Percentiles rank a stretch among this genome's conserved stretches.
Evolutionary conservation across 2,797 vertebrate genomes (phyloP).

Genomic region (Prionace glauca): DNA sequence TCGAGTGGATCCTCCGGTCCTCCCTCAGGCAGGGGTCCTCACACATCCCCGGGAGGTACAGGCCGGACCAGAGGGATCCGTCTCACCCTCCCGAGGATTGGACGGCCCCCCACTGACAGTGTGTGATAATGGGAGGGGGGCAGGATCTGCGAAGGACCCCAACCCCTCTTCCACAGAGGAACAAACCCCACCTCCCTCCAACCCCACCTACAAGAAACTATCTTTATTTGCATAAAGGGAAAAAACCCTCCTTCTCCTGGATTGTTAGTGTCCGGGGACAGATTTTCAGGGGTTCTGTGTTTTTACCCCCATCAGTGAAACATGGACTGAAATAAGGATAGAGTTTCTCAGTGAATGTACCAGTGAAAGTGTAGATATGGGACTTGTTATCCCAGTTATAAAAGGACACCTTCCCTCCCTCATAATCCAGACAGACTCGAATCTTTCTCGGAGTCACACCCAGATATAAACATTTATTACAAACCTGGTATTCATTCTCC

Average conservation of each 20-base stretch:
- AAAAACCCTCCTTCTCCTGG: not conserved
- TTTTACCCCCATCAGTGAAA: not conserved
- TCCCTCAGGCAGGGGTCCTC: no score
- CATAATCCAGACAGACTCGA: constrained; percentile 37
- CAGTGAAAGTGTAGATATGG: constrained; percentile 37
- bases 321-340: not conserved
- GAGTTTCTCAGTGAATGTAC: constrained; percentile 37
- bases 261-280: not conserved
- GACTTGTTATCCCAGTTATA: constrained; percentile 15
- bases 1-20: no score
- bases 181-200: no score
- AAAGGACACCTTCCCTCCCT: constrained; percentile 26
- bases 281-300: not conserved
- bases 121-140: no score
- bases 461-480: not conserved
- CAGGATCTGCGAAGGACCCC: no score
- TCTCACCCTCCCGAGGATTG: no score
- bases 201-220: not conserved
- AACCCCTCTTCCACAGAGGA: no score
- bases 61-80: no score
- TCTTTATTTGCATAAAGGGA: not conserved
- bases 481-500: not conserved
- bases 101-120: no score
- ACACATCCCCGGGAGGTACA: no score
- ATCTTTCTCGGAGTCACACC: not conserved